Conservation (phyloP, 2,113 vertebrate species). For the Heterotis niloticus region DNA sequence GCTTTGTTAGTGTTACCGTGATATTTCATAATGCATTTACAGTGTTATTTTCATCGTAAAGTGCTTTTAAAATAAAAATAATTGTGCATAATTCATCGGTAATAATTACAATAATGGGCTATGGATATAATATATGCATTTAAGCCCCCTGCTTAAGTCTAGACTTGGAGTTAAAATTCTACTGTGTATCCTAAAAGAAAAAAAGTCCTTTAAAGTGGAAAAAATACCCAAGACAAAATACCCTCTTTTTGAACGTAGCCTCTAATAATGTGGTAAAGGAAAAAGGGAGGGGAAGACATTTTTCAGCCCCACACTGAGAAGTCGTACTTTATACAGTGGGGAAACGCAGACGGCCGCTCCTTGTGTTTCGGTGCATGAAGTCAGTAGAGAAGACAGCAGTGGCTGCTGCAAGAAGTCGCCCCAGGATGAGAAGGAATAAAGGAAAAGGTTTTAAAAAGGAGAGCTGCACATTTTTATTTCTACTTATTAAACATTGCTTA, state of each 20-base stretch:
- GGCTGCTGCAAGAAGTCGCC: not conserved
- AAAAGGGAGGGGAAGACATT: not conserved
- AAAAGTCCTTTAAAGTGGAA: not conserved
- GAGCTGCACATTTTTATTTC: not conserved
- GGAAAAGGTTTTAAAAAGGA: not conserved
- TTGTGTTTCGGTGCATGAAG: conserved; percentile 4
- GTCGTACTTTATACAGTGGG: not conserved
- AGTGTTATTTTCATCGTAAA: no score
- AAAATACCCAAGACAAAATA: not conserved
- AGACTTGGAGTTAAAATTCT: no score
- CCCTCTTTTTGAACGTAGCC: not conserved
- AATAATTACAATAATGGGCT: no score
- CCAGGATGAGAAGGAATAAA: not conserved
- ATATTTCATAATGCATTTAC: no score
- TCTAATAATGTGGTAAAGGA: conserved; percentile 3
- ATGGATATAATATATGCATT: no score
- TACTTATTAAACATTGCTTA: not conserved
- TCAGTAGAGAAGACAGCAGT: not conserved
- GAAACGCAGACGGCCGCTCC: not conserved
- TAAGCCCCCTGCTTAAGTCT: no score
- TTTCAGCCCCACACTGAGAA: not conserved
- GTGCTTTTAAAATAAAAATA: no score
- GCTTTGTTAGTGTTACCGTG: no score
- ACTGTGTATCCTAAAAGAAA: not conserved
- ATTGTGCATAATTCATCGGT: no score